These are phyloP conservation scores for Drosophila fuyamai DNA, from an alignment of 1,140 invertebrate genomes.

Conservation along the genomic window DNA sequence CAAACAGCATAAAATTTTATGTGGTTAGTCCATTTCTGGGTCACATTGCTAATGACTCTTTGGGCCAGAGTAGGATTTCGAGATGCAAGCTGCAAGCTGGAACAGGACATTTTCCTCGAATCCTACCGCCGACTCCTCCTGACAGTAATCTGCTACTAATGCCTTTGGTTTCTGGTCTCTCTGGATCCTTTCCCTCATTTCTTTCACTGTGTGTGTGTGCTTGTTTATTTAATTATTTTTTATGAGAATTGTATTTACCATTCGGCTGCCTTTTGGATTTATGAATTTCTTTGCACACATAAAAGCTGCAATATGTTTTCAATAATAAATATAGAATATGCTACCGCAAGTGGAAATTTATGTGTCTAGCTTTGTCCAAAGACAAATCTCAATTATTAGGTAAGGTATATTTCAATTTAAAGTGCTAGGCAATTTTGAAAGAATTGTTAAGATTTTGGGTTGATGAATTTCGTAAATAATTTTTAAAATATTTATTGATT, in stretches of 20 bases:
- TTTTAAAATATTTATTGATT: not conserved
- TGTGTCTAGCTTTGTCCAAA: not conserved
- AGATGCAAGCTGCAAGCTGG: constrained; percentile 43
- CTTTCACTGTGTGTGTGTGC: constrained; percentile 8
- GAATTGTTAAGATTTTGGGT: not conserved
- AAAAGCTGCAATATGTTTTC: constrained; percentile 34
- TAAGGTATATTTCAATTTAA: constrained; percentile 2
- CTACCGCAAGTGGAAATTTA: not conserved
- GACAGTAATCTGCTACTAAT: constrained; percentile 70
- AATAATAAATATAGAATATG: not conserved
- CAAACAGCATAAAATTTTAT: constrained; percentile 76
- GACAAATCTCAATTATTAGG: not conserved
- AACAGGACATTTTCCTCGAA: constrained; percentile 5
- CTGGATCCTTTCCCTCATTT: not conserved
- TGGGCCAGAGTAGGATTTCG: constrained; percentile 20
- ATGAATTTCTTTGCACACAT: constrained; percentile 31
- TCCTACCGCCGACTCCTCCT: constrained; percentile 3
- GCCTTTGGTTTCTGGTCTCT: constrained; percentile 42
- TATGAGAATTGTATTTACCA: constrained; percentile 62
- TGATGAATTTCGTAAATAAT: no score
- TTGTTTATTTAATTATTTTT: constrained; percentile 66
- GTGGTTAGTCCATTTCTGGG: constrained; percentile 71
- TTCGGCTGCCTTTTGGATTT: constrained; percentile 29
- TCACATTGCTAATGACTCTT: constrained; percentile 72
- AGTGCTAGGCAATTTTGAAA: not conserved